Evolutionary conservation across 1,140 invertebrate species (phyloP).

Genomic region (Monomorium pharaonis): DNA sequence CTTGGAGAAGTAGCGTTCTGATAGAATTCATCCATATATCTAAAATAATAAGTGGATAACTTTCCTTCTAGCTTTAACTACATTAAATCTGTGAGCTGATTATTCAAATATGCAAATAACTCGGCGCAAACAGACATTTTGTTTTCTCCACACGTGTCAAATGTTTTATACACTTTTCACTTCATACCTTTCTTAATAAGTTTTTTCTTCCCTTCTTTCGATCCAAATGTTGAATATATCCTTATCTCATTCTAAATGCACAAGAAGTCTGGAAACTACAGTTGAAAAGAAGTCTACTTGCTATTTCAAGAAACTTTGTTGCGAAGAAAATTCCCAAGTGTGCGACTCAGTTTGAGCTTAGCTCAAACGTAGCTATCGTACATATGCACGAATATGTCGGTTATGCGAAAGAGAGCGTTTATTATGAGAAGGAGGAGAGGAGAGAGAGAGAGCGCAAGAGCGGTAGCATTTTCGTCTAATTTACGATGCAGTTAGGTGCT

Average conservation of each 20-base stretch:
- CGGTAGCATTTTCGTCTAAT: conserved; percentile 44
- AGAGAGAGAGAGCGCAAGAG: background rate
- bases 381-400: background rate
- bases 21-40: background rate
- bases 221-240: background rate
- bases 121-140: background rate
- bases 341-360: background rate
- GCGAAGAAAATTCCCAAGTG: background rate
- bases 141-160: background rate
- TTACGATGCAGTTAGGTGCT: conserved; percentile 42
- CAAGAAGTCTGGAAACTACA: background rate
- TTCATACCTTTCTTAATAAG: background rate
- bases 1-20: conserved; percentile 1
- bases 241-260: conserved; percentile 1
- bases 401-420: background rate
- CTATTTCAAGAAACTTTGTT: conserved; percentile 20
- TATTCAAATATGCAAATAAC: background rate
- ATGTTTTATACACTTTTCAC: background rate
- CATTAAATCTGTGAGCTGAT: background rate
- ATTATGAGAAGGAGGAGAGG: background rate
- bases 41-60: background rate
- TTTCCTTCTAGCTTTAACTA: background rate
- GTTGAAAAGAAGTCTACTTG: background rate
- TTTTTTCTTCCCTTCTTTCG: background rate
- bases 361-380: background rate